Evolutionary conservation across 1,140 invertebrate species (phyloP).

Genomic region (Macrotrachela quadricornifera): DNA sequence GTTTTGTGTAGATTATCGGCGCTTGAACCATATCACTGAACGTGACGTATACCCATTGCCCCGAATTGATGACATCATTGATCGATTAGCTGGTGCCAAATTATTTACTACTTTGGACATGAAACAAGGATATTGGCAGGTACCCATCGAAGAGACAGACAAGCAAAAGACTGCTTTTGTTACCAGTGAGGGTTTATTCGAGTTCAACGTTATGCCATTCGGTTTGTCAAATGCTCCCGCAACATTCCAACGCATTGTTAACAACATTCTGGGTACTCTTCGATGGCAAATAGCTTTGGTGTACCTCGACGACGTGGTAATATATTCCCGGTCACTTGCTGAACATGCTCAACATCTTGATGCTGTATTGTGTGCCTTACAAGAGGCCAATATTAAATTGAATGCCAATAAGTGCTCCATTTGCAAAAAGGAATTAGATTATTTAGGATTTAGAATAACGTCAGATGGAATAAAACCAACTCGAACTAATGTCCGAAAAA

Average conservation of each 20-base stretch:
- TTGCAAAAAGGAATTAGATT: constrained; percentile 8
- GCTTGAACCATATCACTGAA: neutral
- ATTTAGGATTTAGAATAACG: constrained; percentile 16
- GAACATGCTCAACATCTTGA: neutral
- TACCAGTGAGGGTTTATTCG: constrained; percentile 4
- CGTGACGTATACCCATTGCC: neutral
- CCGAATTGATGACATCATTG: constrained; percentile 7
- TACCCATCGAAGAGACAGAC: neutral
- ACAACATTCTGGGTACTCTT: neutral
- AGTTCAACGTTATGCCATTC: constrained; percentile 5
- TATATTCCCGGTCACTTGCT: neutral
- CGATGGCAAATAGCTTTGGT: neutral
- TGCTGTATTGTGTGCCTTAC: neutral
- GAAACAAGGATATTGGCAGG: neutral
- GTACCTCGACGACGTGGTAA: constrained; percentile 3
- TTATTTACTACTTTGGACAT: neutral
- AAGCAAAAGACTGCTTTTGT: constrained; percentile 8
- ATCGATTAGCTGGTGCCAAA: constrained; percentile 8
- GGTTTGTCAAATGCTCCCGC: constrained; percentile 8
- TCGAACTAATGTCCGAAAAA: constrained; percentile 14
- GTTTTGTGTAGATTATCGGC: constrained; percentile 1
- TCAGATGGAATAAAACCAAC: constrained; percentile 13
- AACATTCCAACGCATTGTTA: constrained; percentile 5
- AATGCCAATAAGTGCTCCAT: constrained; percentile 6
- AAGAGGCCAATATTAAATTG: constrained; percentile 1